Conservation (phyloP, 2,888 invertebrate species). For the Cerceris ruficornis region DNA sequence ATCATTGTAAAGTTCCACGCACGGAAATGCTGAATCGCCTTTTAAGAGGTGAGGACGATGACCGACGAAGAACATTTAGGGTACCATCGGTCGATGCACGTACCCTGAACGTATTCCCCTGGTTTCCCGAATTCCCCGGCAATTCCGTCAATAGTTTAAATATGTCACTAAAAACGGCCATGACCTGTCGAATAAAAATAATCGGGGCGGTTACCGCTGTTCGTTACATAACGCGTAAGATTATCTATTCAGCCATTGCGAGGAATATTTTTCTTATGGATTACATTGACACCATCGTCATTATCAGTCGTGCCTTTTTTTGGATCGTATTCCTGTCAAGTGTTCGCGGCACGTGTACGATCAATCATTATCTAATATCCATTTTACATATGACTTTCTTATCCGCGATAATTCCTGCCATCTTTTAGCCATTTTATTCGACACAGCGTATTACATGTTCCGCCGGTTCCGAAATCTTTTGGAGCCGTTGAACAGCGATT, state of each 20-base stretch:
- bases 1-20: slow-evolving; percentile 81
- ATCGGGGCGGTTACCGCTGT: slow-evolving; percentile 44
- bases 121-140: slow-evolving; percentile 81
- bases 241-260: slow-evolving; percentile 54
- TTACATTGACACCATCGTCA: slow-evolving; percentile 24
- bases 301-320: slow-evolving; percentile 47
- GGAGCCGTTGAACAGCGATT: too few species aligned
- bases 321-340: slow-evolving; percentile 2
- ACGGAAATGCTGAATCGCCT: slow-evolving; percentile 90
- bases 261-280: slow-evolving; percentile 34
- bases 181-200: slow-evolving; percentile 84
- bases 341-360: slow-evolving; percentile 22
- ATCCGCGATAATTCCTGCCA: background rate
- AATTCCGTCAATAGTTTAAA: slow-evolving; percentile 74
- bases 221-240: slow-evolving; percentile 52
- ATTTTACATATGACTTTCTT: background rate
- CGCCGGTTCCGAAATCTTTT: too few species aligned
- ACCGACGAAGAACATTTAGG: slow-evolving; percentile 61
- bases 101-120: slow-evolving; percentile 85
- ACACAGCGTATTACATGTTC: too few species aligned
- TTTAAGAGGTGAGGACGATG: slow-evolving; percentile 55
- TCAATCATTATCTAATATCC: slow-evolving; percentile 1
- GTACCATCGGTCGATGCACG: slow-evolving; percentile 89
- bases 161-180: slow-evolving; percentile 89
- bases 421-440: background rate